These are phyloP conservation scores for Scomber japonicus DNA, from an alignment of 2,113 vertebrate genomes.

Conservation along the genomic window DNA sequence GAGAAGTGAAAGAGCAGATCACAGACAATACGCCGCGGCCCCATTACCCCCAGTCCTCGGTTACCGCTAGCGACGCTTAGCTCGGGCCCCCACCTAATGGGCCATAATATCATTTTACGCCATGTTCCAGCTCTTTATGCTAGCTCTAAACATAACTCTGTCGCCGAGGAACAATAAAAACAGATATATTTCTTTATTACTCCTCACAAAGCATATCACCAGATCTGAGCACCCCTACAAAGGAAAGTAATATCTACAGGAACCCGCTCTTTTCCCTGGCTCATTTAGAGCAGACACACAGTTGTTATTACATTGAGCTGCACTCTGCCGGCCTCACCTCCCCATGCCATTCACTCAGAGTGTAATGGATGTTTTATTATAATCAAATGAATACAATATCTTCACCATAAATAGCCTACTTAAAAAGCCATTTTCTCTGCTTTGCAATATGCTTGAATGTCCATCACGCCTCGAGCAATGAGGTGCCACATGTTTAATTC, in stretches of 20 bases:
- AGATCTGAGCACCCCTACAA: constrained; percentile 73
- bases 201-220: constrained; percentile 75
- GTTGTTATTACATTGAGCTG: constrained; percentile 81
- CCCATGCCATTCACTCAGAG: constrained; percentile 69
- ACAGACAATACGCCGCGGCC: constrained; percentile 79
- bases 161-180: constrained; percentile 83
- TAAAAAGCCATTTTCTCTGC: constrained; percentile 83
- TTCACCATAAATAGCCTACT: constrained; percentile 84
- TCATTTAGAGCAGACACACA: constrained; percentile 70
- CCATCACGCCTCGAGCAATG: constrained; percentile 76
- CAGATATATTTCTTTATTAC: constrained; percentile 86
- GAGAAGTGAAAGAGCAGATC: constrained; percentile 81
- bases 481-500: constrained; percentile 85
- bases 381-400: constrained; percentile 86
- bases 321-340: constrained; percentile 68
- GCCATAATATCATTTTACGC: constrained; percentile 85
- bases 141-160: constrained; percentile 82
- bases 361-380: constrained; percentile 85
- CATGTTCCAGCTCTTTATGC: constrained; percentile 82
- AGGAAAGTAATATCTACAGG: constrained; percentile 80
- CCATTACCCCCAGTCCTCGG: constrained; percentile 80
- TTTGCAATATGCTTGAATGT: constrained; percentile 78
- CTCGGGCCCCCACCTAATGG: constrained; percentile 82
- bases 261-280: constrained; percentile 70
- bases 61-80: constrained; percentile 79